These are phyloP conservation scores for Biston stratarius DNA, from an alignment of 2,888 invertebrate species.

Conservation along the genomic window DNA sequence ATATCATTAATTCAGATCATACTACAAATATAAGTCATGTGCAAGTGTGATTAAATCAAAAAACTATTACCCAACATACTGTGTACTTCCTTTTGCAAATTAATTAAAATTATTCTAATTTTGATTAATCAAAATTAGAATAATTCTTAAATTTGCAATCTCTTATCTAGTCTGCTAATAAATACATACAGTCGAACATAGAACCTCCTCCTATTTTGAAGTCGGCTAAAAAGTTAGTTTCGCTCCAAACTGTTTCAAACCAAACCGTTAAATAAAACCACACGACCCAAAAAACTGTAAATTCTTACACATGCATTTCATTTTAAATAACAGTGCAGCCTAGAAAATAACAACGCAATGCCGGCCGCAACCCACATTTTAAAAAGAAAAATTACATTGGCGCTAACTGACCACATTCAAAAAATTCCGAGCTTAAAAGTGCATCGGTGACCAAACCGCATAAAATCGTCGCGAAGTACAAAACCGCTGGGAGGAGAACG, in stretches of 20 bases:
- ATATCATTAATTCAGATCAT: too few relatives aligned
- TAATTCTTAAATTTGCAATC: not conserved
- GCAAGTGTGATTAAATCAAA: too few relatives aligned
- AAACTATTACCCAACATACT: too few relatives aligned
- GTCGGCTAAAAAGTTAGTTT: not conserved
- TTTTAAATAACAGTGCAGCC: slow-evolving; percentile 27
- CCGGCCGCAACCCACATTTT: slow-evolving; percentile 19
- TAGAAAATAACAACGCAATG: slow-evolving; percentile 28
- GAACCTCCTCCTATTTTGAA: too few relatives aligned
- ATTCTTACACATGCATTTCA: slow-evolving; percentile 12
- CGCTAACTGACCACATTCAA: slow-evolving; percentile 29
- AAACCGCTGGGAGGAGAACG: slow-evolving; percentile 48
- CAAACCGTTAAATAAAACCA: slow-evolving; percentile 20
- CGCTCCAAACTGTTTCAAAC: not conserved
- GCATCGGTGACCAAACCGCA: slow-evolving; percentile 41
- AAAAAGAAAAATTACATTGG: slow-evolving; percentile 20
- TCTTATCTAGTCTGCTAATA: not conserved
- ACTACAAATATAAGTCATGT: too few relatives aligned
- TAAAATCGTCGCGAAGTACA: slow-evolving; percentile 43
- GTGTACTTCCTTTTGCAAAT: too few relatives aligned
- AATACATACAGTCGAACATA: too few relatives aligned
- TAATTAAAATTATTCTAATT: too few relatives aligned
- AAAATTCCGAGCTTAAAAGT: slow-evolving; percentile 32
- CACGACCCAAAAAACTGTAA: slow-evolving; percentile 8
- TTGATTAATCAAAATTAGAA: too few relatives aligned